Evolutionary conservation across 1,140 invertebrate genomes (phyloP).

Genomic region (Caenorhabditis brenneri): DNA sequence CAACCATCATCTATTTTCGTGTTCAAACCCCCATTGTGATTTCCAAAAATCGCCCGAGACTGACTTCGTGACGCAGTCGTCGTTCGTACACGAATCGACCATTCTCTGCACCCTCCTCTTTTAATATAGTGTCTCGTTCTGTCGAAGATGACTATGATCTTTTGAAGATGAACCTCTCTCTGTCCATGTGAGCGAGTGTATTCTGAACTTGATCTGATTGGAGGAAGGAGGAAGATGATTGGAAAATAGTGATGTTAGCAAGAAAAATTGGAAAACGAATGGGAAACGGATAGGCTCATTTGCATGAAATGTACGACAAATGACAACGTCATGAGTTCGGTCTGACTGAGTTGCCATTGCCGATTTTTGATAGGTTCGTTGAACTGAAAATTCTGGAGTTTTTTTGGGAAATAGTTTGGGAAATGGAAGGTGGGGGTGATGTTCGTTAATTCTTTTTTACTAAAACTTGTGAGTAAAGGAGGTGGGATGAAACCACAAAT

Average conservation of each 20-base stretch:
- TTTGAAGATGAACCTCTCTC: slow-evolving; percentile 43
- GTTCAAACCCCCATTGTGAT: not conserved
- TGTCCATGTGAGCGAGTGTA: slow-evolving; percentile 25
- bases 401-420: no score
- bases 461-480: no score
- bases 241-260: not conserved
- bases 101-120: not conserved
- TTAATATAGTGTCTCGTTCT: not conserved
- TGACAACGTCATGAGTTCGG: slow-evolving; percentile 31
- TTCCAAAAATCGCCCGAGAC: slow-evolving; percentile 37
- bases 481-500: no score
- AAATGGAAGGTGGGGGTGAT: no score
- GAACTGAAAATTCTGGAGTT: not conserved
- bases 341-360: not conserved
- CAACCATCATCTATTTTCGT: not conserved
- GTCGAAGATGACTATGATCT: slow-evolving; percentile 1
- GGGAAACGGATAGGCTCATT: not conserved
- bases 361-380: no score
- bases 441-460: no score
- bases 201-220: not conserved
- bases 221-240: not conserved
- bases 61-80: slow-evolving; percentile 41
- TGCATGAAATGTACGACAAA: slow-evolving; percentile 23
- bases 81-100: slow-evolving; percentile 22
- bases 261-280: no score